These are phyloP conservation scores for Gasteruption jaculator DNA, from an alignment of 2,888 invertebrate genomes.

Conservation along the genomic window DNA sequence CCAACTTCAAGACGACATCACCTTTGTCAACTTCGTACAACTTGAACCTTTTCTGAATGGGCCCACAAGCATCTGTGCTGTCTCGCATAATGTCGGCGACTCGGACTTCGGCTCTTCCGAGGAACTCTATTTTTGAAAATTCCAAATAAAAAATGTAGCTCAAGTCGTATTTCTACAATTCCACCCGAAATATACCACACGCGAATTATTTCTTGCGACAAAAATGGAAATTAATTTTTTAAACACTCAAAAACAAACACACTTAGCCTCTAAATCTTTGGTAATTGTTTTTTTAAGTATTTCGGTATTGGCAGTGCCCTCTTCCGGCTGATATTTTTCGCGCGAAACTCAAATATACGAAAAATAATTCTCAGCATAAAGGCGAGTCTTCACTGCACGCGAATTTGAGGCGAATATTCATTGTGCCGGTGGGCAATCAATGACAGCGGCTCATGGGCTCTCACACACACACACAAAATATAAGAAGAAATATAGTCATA, in stretches of 20 bases:
- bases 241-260: slow-evolving; percentile 9
- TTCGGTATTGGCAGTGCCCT: no score
- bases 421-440: background rate
- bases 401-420: no score
- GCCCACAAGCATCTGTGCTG: slow-evolving; percentile 58
- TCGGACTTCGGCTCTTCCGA: slow-evolving; percentile 67
- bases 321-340: no score
- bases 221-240: slow-evolving; percentile 12
- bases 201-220: no score
- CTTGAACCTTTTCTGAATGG: slow-evolving; percentile 62
- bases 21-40: slow-evolving; percentile 68
- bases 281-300: no score
- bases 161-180: no score
- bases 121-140: slow-evolving; percentile 57
- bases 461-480: slow-evolving; percentile 5
- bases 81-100: slow-evolving; percentile 62
- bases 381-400: no score
- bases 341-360: no score
- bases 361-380: no score
- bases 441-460: background rate
- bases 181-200: no score
- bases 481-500: slow-evolving; percentile 42
- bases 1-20: slow-evolving; percentile 65
- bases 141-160: background rate
- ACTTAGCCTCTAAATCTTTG: no score